Conservation (phyloP, 2,888 invertebrate genomes). For the Phymatocera aterrima region DNA sequence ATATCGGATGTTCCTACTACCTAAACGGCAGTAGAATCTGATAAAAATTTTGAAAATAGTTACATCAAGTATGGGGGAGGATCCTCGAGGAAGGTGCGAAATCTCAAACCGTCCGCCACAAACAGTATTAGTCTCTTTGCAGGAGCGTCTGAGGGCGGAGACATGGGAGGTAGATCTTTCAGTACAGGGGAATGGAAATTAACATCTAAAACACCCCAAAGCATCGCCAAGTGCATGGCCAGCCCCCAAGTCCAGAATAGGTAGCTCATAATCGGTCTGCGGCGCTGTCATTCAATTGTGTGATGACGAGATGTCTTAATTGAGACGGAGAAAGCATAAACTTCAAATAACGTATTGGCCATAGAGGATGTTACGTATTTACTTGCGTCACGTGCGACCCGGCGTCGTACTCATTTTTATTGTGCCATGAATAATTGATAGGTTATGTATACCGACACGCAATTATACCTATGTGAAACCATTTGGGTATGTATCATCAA, state of each 20-base stretch:
- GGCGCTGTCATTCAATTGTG: neutral
- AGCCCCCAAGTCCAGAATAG: slow-evolving; percentile 65
- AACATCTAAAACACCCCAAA: slow-evolving; percentile 70
- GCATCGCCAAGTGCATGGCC: slow-evolving; percentile 63
- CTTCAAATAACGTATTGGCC: too few relatives aligned
- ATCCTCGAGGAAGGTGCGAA: slow-evolving; percentile 84
- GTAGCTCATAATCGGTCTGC: slow-evolving; percentile 47
- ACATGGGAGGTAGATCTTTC: slow-evolving; percentile 61
- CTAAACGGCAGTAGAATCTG: neutral
- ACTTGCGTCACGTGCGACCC: neutral
- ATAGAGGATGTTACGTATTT: too few relatives aligned
- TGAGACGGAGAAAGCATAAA: too few relatives aligned
- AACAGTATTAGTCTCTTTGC: slow-evolving; percentile 86
- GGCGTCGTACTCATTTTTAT: neutral
- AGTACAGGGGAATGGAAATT: slow-evolving; percentile 72
- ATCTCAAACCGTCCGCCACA: slow-evolving; percentile 94
- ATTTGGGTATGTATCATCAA: too few relatives aligned
- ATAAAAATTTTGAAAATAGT: slow-evolving; percentile 45
- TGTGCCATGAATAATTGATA: neutral
- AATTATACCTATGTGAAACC: too few relatives aligned
- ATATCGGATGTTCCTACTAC: neutral
- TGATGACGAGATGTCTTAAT: too few relatives aligned
- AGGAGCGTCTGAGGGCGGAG: slow-evolving; percentile 62
- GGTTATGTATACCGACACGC: too few relatives aligned
- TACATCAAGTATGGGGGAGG: slow-evolving; percentile 83